Evolutionary conservation across 2,888 invertebrate species (phyloP).

Genomic region (Chymomyza caudatula): DNA sequence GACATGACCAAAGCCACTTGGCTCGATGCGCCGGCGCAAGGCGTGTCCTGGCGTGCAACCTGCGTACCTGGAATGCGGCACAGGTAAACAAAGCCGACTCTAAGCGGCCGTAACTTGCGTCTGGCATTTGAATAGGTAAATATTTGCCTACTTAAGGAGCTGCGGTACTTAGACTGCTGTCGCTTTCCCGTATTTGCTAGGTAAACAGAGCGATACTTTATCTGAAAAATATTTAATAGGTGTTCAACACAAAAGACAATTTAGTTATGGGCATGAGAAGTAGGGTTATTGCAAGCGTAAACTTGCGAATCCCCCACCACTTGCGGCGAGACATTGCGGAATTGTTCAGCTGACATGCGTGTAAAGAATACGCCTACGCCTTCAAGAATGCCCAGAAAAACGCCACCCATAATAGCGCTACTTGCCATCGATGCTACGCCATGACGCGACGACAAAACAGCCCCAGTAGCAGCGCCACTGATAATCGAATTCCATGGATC

Average conservation of each 20-base stretch:
- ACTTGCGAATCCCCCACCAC: too few relatives aligned
- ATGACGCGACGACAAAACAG: conserved; percentile 94
- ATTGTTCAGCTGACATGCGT: too few relatives aligned
- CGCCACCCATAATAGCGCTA: too few relatives aligned
- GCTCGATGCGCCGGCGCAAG: conserved; percentile 71
- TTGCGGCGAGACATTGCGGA: too few relatives aligned
- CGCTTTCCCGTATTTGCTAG: too few relatives aligned
- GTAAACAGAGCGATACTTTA: neutral
- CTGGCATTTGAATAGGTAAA: conserved; percentile 59
- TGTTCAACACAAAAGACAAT: too few relatives aligned
- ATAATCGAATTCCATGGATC: conserved; percentile 98
- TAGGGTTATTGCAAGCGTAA: neutral
- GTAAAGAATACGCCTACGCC: too few relatives aligned
- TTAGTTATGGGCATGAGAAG: neutral
- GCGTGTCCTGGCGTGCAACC: conserved; percentile 26
- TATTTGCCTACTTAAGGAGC: conserved; percentile 47
- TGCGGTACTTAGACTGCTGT: too few relatives aligned
- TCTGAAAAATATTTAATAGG: neutral
- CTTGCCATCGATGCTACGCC: conserved; percentile 78
- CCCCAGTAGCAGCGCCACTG: conserved; percentile 96
- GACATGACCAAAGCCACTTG: conserved; percentile 56
- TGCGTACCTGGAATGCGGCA: conserved; percentile 34
- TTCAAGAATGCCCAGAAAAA: too few relatives aligned
- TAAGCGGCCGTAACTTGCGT: neutral
- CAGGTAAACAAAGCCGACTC: conserved; percentile 63